Conservation (phyloP, 2,888 invertebrate species). For the Cancer borealis region DNA sequence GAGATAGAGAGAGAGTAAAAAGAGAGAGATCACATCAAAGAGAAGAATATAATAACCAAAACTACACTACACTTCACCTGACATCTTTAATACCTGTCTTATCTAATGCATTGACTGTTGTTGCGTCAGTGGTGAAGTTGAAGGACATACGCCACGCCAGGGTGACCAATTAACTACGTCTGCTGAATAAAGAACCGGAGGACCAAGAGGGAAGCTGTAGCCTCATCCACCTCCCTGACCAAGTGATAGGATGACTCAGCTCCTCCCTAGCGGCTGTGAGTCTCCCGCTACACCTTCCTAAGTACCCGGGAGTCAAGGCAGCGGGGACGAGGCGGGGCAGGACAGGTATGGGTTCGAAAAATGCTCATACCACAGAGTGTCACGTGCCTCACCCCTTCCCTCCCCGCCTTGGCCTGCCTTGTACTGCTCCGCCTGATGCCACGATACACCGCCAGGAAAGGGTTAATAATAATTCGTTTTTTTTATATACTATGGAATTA, state of each 20-base stretch:
- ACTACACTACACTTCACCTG: not conserved
- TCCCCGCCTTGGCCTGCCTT: not conserved
- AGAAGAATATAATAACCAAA: too few relatives aligned
- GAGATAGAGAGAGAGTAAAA: not conserved
- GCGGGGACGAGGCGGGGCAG: not conserved
- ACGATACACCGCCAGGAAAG: not conserved
- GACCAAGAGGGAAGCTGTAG: conserved; percentile 6
- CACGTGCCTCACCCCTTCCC: not conserved
- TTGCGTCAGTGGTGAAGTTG: not conserved
- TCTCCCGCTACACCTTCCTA: not conserved
- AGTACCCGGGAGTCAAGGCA: not conserved
- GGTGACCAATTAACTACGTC: not conserved
- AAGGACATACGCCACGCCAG: not conserved
- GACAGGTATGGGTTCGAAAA: not conserved
- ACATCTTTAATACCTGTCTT: not conserved
- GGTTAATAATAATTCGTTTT: not conserved
- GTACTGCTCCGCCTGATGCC: not conserved
- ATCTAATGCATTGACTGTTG: not conserved
- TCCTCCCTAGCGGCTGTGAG: not conserved
- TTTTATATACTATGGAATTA: not conserved
- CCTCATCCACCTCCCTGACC: conserved; percentile 25
- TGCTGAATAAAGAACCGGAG: not conserved
- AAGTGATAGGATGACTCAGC: conserved; percentile 24
- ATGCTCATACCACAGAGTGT: not conserved
- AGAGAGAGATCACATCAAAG: not conserved